Percentiles rank a stretch among this genome's conserved stretches.
Evolutionary conservation across 1,140 invertebrate genomes (phyloP).

Genomic region (Ditylenchus dipsaci): DNA sequence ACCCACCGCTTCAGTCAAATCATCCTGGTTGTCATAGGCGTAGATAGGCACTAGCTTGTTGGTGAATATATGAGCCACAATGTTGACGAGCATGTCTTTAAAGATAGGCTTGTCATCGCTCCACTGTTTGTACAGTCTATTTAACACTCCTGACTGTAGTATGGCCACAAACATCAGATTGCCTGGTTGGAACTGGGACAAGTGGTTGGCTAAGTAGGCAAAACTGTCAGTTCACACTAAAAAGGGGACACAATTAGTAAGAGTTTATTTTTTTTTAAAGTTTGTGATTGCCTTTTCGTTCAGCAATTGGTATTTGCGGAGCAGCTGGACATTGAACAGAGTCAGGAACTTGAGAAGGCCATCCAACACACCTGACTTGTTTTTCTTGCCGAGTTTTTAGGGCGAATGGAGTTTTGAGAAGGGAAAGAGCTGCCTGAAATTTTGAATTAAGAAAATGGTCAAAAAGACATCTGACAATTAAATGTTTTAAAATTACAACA

Average conservation of each 20-base stretch:
- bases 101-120: conserved; percentile 14
- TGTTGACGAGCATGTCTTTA: conserved; percentile 36
- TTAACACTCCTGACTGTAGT: conserved; percentile 49
- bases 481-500: neutral
- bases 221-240: conserved; percentile 46
- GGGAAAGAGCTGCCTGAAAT: conserved; percentile 47
- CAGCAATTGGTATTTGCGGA: conserved; percentile 48
- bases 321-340: conserved; percentile 53
- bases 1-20: conserved; percentile 18
- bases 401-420: conserved; percentile 46
- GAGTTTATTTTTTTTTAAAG: conserved; percentile 2
- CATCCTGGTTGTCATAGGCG: conserved; percentile 11
- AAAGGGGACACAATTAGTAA: conserved; percentile 13
- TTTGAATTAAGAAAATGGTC: conserved; percentile 13
- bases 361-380: neutral
- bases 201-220: conserved; percentile 48
- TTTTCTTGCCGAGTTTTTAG: conserved; percentile 36
- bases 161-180: conserved; percentile 53
- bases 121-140: conserved; percentile 34
- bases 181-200: conserved; percentile 47
- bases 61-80: conserved; percentile 54
- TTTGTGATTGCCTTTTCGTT: conserved; percentile 34
- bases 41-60: conserved; percentile 32
- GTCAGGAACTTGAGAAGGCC: conserved; percentile 10
- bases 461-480: neutral